Evolutionary conservation across 2,797 vertebrate species (phyloP).

Genomic region (Steatocranus sp.): DNA sequence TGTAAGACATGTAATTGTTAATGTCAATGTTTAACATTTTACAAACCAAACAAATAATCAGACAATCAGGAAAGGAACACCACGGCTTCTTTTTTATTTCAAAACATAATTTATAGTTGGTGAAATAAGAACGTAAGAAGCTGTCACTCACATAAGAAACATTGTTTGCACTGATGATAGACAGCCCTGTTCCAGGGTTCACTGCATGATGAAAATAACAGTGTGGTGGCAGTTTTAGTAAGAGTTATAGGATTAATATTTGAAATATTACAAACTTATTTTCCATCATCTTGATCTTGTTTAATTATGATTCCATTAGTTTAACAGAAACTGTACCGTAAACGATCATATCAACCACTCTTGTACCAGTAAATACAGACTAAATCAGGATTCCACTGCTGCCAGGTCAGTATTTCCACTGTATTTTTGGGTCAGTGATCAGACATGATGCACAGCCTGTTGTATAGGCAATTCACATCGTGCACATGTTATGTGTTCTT

Average conservation of each 20-base stretch:
- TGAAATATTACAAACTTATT: background rate
- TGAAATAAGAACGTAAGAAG: background rate
- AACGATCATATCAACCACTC: background rate
- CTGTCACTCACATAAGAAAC: background rate
- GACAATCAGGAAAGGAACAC: background rate
- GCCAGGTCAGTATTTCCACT: background rate
- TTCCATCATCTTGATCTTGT: background rate
- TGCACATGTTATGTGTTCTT: slow-evolving; percentile 29
- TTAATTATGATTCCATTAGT: background rate
- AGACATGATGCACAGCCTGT: slow-evolving; percentile 8
- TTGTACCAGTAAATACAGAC: background rate
- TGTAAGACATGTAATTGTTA: background rate
- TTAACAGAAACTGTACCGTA: background rate
- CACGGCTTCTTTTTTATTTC: background rate
- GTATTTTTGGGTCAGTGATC: slow-evolving; percentile 14
- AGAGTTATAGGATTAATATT: background rate
- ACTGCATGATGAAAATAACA: background rate
- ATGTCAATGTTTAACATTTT: background rate
- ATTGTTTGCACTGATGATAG: background rate
- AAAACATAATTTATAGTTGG: background rate
- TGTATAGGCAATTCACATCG: slow-evolving; percentile 12
- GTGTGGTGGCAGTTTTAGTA: background rate
- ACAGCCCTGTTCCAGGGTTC: background rate
- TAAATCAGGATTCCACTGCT: slow-evolving; percentile 3
- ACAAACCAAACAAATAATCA: background rate